Percentiles rank a stretch among this genome's conserved stretches.
Evolutionary conservation across 2,113 vertebrate genomes (phyloP).

Genomic region (Fukomys damarensis): DNA sequence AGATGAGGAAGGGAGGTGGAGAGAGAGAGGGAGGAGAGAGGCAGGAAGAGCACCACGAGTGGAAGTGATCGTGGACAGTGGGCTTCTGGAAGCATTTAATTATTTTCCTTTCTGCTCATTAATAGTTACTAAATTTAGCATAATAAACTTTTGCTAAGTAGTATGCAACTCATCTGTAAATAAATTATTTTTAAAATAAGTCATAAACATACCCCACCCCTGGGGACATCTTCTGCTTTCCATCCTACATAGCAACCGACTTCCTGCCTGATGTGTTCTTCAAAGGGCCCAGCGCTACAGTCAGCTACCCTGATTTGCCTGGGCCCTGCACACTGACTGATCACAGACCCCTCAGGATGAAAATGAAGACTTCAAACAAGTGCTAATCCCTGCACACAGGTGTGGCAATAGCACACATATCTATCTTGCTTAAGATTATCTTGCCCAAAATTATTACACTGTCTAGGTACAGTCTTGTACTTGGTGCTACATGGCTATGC

Average conservation of each 20-base stretch:
- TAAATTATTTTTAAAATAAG: neutral
- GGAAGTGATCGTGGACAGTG: neutral
- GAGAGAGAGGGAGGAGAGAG: neutral
- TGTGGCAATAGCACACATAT: neutral
- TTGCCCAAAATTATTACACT: neutral
- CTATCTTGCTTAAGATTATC: neutral
- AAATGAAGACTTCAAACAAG: neutral
- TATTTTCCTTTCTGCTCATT: conserved; percentile 2
- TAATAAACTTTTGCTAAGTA: neutral
- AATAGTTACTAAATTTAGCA: conserved; percentile 7
- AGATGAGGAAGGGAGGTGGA: no score
- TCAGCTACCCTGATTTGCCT: neutral
- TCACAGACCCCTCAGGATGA: neutral
- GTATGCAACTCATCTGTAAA: neutral
- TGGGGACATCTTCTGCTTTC: neutral
- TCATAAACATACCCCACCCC: neutral
- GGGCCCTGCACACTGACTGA: neutral
- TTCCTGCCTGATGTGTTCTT: neutral
- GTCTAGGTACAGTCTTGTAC: neutral
- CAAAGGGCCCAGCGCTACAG: neutral
- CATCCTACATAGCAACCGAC: neutral
- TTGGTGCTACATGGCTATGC: neutral
- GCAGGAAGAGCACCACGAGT: neutral
- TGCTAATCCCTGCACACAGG: neutral
- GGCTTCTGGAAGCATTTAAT: neutral